These are phyloP conservation scores for Andrena minutula DNA, from an alignment of 2,888 invertebrate genomes.

Conservation along the genomic window DNA sequence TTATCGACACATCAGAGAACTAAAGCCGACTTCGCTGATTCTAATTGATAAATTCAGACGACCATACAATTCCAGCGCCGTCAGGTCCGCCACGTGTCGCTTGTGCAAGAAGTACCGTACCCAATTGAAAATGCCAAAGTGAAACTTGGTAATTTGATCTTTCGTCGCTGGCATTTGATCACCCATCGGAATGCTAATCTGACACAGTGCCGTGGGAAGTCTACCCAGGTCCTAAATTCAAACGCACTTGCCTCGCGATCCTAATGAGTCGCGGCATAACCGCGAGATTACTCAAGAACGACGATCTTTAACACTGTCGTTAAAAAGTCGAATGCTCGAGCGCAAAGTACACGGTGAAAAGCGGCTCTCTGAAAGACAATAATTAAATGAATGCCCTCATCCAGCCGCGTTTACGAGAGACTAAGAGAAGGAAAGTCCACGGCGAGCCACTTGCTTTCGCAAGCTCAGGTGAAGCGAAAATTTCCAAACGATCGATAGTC, in stretches of 20 bases:
- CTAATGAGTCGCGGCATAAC: neutral
- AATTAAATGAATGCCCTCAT: neutral
- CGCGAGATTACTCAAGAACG: neutral
- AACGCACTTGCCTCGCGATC: neutral
- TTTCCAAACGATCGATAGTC: constrained; percentile 25
- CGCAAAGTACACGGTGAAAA: neutral
- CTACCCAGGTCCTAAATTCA: neutral
- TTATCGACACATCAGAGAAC: neutral
- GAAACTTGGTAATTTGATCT: constrained; percentile 35
- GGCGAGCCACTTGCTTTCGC: constrained; percentile 13
- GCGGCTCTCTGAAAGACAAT: neutral
- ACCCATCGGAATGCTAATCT: constrained; percentile 33
- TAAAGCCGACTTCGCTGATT: neutral
- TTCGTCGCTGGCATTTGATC: constrained; percentile 41
- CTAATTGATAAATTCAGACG: neutral
- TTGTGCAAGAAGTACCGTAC: constrained; percentile 12
- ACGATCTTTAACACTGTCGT: neutral
- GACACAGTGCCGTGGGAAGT: constrained; percentile 2
- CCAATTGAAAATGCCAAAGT: constrained; percentile 30
- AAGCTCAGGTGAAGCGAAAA: constrained; percentile 19
- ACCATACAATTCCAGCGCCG: neutral
- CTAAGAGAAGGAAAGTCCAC: neutral
- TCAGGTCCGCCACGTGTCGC: neutral
- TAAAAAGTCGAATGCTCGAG: neutral
- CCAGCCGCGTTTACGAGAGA: neutral